phyloP scores from a whole-genome alignment of 2,113 vertebrate species.

The Zapornia atra region DNA sequence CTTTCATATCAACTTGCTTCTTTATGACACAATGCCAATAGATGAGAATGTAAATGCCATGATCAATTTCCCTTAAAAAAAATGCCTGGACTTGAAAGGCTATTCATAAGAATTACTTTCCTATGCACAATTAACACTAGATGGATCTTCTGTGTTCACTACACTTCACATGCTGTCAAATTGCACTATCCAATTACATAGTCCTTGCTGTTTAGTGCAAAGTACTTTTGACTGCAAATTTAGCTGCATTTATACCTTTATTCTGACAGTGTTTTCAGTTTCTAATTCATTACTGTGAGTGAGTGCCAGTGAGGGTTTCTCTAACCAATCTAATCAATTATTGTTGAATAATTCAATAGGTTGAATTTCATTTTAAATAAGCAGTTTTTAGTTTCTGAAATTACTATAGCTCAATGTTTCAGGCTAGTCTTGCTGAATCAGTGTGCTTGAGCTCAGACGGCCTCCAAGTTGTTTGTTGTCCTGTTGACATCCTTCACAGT shows the following conservation, averaged over 20 bases:
- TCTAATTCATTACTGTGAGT: conserved; percentile 2
- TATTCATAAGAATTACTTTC: conserved; percentile 4
- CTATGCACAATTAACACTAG: conserved; percentile 8
- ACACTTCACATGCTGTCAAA: not conserved
- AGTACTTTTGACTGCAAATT: conserved; percentile 9
- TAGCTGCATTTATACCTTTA: conserved; percentile 3
- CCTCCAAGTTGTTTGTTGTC: not conserved
- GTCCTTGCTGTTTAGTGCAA: not conserved
- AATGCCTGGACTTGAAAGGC: not conserved
- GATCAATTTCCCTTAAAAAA: conserved; percentile 55
- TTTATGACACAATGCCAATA: conserved; percentile 66
- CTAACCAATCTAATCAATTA: conserved; percentile 6
- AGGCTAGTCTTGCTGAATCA: conserved; percentile 42
- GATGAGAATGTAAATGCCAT: conserved; percentile 50
- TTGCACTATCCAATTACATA: not conserved
- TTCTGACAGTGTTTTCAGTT: conserved; percentile 8
- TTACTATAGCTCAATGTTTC: not conserved
- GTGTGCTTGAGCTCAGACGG: not conserved
- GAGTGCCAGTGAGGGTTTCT: not conserved
- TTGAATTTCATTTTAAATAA: conserved; percentile 28
- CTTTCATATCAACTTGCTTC: conserved; percentile 54
- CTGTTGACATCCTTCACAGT: not conserved
- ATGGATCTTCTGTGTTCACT: not conserved
- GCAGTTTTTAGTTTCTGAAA: not conserved
- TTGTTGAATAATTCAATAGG: conserved; percentile 50